These are phyloP conservation scores for Cyprinodon variegatus DNA, from an alignment of 2,113 vertebrate genomes.

Conservation along the genomic window DNA sequence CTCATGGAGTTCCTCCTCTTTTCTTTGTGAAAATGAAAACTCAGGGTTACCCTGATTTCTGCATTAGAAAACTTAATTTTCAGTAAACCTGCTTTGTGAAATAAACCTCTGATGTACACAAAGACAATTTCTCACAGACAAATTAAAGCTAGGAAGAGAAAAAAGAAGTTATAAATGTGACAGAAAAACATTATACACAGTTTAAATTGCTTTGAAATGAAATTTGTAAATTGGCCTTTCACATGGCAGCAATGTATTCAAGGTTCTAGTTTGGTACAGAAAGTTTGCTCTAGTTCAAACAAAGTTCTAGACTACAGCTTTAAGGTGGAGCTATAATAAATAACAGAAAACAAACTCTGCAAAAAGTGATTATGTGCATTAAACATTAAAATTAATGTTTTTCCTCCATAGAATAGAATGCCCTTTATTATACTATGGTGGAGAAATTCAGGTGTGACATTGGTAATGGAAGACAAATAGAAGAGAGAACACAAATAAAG, in stretches of 20 bases:
- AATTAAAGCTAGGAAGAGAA: no score
- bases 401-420: background rate
- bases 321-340: conserved; percentile 45
- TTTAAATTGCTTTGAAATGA: background rate
- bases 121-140: no score
- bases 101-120: no score
- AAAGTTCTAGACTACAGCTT: conserved; percentile 9
- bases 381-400: conserved; percentile 7
- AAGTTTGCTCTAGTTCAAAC: background rate
- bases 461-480: background rate
- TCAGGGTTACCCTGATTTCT: no score
- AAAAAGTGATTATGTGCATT: conserved; percentile 45
- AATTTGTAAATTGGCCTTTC: background rate
- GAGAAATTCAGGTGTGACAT: no score
- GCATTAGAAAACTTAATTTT: no score
- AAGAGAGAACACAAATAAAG: conserved; percentile 4
- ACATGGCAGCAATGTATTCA: background rate
- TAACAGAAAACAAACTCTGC: conserved; percentile 37
- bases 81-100: no score
- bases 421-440: no score
- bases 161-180: no score
- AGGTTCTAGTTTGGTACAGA: background rate
- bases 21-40: no score
- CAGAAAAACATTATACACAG: no score
- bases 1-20: no score